Evolutionary conservation across 2,113 vertebrate genomes (phyloP), one percentile per base, ranked within the genome.

Genomic region (Choloepus hoffmanni): DNA sequence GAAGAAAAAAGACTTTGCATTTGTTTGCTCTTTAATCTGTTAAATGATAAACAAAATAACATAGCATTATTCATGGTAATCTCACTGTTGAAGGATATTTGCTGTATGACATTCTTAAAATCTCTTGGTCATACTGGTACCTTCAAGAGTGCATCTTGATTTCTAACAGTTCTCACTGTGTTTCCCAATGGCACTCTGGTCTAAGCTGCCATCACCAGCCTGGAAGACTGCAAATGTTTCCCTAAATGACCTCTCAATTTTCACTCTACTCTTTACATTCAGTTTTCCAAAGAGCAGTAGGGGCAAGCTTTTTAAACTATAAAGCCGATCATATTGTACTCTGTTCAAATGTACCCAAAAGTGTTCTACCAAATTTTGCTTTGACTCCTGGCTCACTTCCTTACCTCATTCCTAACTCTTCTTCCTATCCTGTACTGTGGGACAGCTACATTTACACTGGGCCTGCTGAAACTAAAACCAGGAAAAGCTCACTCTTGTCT

Each of bases 1-100:
- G 79, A 76, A 92, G n/a, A 94, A 95, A 94, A 48, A 40, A 55
- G 23, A 67, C 12, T 45, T 76, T 53, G 21, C 30, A 62, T 85
- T 19, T 70, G 13, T 72, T 14, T 89, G 24, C 33, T 63, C 24
- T 60, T 11, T 53, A 33, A 15, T 68, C 26, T 72, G 36, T 65
- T 72, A 78, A 81, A 63, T 70, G 12, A 6, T 76, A 58, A 36
- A 5, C n/a, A 36, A 88, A 81, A 50, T 53, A 23, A 0, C 23
- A 43, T 15, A 81, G 12, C 5, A 43, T 36, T 55, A 12, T 36
- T 65, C 21, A 68, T 23, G 45, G 4, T 76, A 73, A 72, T 65
- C 28, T 79, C 30, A 94, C 14, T 11, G 55, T 5, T 60, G 72
- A 89, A 36, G 14, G n/a, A 36, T 65, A 62, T 72, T 83, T n/a